phyloP scores from a whole-genome alignment of 2,888 invertebrate genomes.

The Ctena decussata region DNA sequence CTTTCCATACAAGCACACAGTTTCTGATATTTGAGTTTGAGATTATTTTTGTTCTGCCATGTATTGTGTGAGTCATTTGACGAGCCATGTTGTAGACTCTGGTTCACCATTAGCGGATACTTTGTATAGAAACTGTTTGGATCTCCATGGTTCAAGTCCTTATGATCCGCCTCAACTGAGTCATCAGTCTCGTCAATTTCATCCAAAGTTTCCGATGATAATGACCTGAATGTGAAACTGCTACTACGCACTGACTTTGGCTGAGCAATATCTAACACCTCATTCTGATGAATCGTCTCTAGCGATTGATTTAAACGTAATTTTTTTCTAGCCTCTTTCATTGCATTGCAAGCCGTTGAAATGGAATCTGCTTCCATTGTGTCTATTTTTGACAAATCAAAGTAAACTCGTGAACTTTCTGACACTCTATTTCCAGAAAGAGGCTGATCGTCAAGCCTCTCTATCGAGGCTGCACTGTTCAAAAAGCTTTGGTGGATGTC shows the following conservation, averaged over 20 bases:
- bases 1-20: slow-evolving; percentile 73
- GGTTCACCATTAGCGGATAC: slow-evolving; percentile 59
- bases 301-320: slow-evolving; percentile 72
- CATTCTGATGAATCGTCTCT: slow-evolving; percentile 85
- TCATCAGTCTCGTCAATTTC: slow-evolving; percentile 66
- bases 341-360: slow-evolving; percentile 61
- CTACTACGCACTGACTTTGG: slow-evolving; percentile 56
- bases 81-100: slow-evolving; percentile 35
- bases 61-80: slow-evolving; percentile 49
- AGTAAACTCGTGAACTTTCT: slow-evolving; percentile 85
- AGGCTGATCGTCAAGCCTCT: slow-evolving; percentile 40
- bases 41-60: slow-evolving; percentile 71
- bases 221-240: slow-evolving; percentile 47
- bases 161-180: slow-evolving; percentile 49
- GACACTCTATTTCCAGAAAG: slow-evolving; percentile 76
- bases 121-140: slow-evolving; percentile 59
- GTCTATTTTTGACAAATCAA: slow-evolving; percentile 85
- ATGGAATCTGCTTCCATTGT: slow-evolving; percentile 64
- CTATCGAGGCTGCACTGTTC: slow-evolving; percentile 33
- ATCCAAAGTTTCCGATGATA: slow-evolving; percentile 51
- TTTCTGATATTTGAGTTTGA: slow-evolving; percentile 78
- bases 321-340: slow-evolving; percentile 60
- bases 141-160: slow-evolving; percentile 28
- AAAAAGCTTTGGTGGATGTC: slow-evolving; percentile 32
- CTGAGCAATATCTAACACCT: slow-evolving; percentile 78